Base-by-base conservation (phyloP, 2,888 invertebrate species). In the Gymnosoma rotundatum region DNA sequence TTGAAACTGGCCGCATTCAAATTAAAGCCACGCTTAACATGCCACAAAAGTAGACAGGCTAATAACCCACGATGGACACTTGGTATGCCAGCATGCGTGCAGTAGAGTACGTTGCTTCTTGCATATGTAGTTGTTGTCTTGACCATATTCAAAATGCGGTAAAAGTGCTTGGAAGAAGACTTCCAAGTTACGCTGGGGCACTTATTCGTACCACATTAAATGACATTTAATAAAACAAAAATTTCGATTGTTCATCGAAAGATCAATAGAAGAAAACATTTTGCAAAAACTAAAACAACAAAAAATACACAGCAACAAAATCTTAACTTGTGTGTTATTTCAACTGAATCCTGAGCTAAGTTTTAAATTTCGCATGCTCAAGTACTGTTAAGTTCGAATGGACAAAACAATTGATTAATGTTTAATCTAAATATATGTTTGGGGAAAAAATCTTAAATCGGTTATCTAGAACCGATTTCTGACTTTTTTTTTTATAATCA, bases 21-120 rank as follows among this genome's bases (percentile, higher is more conserved):
- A 89, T 89, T 88, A 87, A 81, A 83, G 67, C 78, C 80, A 83
- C 80, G 80, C 80, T 83, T 81, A 83, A 80, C 64, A 86, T 82
- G 67, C 88, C 87, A 87, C 88, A 89, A 88, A 89, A 90, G 88
- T 88, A 87, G 89, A 89, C 90, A 90, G 89, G 89, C 89, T 90
- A 89, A 89, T 90, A 89, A 89, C 89, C 88, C 87, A 79, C 82
- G 86, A 70, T 86, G 88, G 89, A 89, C 89, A 89, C 86, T 78
- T 87, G 89, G 90, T 85, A 90, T 89, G 90, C 86, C 48, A 18
- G 78, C 63, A 66, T 72, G 78, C 83, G 45, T 76, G 64, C 72
- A 58, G 54, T 60, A 25, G 42, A 67, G 48, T 58, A 36, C 66
- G 32, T 64, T 50, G 50, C 64, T 52, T 45, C 7, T 36, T 32